A percentile compares a stretch with the other conserved stretches of the same genome.
phyloP scores from a whole-genome alignment of 2,113 vertebrate genomes.

The Chionodraco myersi region DNA sequence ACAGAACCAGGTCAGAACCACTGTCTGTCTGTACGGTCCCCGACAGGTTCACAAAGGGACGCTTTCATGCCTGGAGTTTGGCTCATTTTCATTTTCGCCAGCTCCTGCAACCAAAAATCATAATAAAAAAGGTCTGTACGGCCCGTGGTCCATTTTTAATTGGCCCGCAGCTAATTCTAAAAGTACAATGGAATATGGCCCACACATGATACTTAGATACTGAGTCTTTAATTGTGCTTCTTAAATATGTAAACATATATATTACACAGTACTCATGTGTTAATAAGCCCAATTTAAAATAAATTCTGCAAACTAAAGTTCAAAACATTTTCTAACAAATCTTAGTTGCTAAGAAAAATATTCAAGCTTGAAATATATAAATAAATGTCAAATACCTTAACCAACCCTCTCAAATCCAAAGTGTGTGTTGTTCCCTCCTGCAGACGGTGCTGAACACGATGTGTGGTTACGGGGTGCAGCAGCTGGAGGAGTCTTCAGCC shows the following conservation, averaged over 20 bases:
- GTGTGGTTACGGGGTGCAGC: constrained; percentile 76
- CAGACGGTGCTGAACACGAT: constrained; percentile 79
- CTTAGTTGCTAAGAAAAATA: too few relatives aligned
- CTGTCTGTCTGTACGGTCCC: neutral
- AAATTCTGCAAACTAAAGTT: too few relatives aligned
- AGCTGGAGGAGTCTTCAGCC: neutral
- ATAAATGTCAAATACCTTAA: neutral
- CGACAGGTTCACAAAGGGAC: neutral
- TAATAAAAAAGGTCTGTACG: neutral
- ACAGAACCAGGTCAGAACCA: constrained; percentile 77
- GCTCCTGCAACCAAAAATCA: neutral
- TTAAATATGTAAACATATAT: too few relatives aligned
- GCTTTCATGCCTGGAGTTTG: neutral
- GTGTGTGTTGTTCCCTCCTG: neutral
- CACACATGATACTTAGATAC: too few relatives aligned
- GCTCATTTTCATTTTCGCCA: neutral
- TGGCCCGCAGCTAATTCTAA: too few relatives aligned
- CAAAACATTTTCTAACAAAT: too few relatives aligned
- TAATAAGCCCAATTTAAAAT: too few relatives aligned
- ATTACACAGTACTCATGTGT: too few relatives aligned
- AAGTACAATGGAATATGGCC: too few relatives aligned
- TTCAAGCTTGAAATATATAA: too few relatives aligned
- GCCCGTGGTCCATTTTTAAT: too few relatives aligned
- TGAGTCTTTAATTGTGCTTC: too few relatives aligned
- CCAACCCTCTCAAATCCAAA: neutral